Base-by-base conservation (phyloP, 2,888 invertebrate genomes). In the Diarsia brunnea region DNA sequence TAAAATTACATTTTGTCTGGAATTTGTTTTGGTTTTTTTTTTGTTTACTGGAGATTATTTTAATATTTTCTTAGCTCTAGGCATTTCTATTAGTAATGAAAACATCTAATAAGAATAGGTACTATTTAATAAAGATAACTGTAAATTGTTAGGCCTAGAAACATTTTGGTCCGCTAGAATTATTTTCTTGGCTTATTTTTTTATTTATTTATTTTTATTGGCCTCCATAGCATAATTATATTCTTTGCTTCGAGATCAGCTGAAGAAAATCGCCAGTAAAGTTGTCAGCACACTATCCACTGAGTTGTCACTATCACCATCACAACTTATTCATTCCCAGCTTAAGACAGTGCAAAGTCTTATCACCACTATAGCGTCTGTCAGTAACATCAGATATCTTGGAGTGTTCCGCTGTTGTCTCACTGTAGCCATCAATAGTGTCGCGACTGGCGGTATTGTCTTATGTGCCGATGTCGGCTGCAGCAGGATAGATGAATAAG, bases 331-430 rank as follows among this genome's bases (percentile, higher is more conserved):
- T 71, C 12, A 58, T 67, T 67, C 19, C n/a, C 38, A 53, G 7
- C 11, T 16, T 27, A 69, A 79, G 63, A 66, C 49, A 27, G 24
- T 60, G 69, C 47, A 55, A 64, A n/a, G 53, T 77, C 82, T 73
- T 53, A 51, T 60, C 55, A 24, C 14, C n/a, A 16, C 16, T 12
- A 11, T 12, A 11, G 58, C 31, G 65, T 24, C 71, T 79, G 77
- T 78, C 78, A 70, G 58, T 67, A 21, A 66, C 53, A 79, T 84
- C 84, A 84, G 85, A 82, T 88, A 88, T 73, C 85, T 75, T 47
- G 73, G 53, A 65, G 49, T 70, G 69, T 86, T 69, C 81, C 72
- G 77, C 11, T 73, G 51, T 64, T 43, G 75, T 31, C 76, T 49
- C 69, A 43, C 12, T 53, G 80, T 45, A 38, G 84, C 58, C 70